Evolutionary conservation across 2,113 vertebrate genomes (phyloP).

Genomic region (Hippocampus barbouri): DNA sequence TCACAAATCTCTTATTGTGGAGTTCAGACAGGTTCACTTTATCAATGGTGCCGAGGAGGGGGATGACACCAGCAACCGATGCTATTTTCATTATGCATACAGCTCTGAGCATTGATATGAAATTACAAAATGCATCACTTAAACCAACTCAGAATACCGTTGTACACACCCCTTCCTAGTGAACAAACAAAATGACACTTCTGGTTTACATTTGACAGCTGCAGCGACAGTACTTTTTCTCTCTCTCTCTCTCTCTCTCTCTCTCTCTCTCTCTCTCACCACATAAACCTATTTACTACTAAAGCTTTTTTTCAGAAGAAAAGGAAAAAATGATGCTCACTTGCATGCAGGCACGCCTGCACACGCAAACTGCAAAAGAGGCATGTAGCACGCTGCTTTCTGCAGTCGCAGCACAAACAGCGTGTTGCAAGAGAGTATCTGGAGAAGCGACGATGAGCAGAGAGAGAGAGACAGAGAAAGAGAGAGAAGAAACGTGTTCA

Average conservation of each 20-base stretch:
- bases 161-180: not conserved
- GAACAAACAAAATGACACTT: not conserved
- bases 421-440: constrained; percentile 11
- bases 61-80: not conserved
- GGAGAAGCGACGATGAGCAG: constrained; percentile 9
- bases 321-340: constrained; percentile 5
- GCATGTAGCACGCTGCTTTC: constrained; percentile 33
- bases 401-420: constrained; percentile 54
- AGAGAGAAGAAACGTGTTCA: constrained; percentile 12
- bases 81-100: not conserved
- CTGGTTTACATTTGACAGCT: not conserved
- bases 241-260: not conserved
- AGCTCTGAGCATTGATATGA: not conserved
- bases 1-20: not conserved
- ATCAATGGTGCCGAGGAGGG: not conserved
- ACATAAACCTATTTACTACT: not conserved
- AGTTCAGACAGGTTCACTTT: not conserved
- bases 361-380: constrained; percentile 14
- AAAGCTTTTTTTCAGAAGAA: not conserved
- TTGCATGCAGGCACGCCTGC: not conserved
- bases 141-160: not conserved
- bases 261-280: too few relatives aligned
- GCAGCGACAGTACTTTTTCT: constrained; percentile 14
- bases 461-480: not conserved
- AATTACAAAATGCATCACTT: not conserved